These are phyloP conservation scores for Acropora tenuis DNA, from an alignment of 64 coral and sea anemone species.

Conservation along the genomic window DNA sequence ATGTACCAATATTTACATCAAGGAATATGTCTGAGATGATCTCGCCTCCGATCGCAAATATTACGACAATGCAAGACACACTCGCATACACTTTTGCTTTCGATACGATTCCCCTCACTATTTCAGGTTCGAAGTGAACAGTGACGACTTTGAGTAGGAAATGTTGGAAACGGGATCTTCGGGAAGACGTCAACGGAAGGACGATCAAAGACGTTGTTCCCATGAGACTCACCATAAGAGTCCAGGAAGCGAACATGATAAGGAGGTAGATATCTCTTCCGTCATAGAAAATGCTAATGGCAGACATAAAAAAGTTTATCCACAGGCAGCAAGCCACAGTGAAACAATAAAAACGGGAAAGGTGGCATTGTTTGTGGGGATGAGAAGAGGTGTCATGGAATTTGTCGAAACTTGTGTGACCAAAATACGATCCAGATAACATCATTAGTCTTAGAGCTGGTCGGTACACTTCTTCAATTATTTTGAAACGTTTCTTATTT, in stretches of 20 bases:
- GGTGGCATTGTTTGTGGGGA: background rate
- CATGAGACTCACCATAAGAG: background rate
- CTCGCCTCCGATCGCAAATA: background rate
- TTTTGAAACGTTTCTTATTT: background rate
- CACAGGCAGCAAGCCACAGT: background rate
- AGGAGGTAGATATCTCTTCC: background rate
- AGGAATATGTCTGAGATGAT: background rate
- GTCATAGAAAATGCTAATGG: background rate
- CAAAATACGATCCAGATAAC: background rate
- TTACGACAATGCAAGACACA: background rate
- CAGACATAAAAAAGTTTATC: background rate
- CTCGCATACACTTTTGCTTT: background rate
- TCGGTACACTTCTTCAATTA: slow-evolving; percentile 6
- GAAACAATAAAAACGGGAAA: background rate
- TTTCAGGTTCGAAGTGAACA: background rate
- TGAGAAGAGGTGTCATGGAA: background rate
- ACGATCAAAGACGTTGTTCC: background rate
- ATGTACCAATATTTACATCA: background rate
- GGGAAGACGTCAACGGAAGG: background rate
- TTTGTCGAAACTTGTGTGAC: background rate
- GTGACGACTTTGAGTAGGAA: background rate
- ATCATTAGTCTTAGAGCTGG: background rate
- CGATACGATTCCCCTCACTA: background rate
- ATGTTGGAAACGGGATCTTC: background rate
- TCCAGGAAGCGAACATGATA: background rate